Percentiles rank a stretch among this genome's conserved stretches.
Evolutionary conservation across 2,113 vertebrate genomes (phyloP).

Genomic region (Felis chaus): DNA sequence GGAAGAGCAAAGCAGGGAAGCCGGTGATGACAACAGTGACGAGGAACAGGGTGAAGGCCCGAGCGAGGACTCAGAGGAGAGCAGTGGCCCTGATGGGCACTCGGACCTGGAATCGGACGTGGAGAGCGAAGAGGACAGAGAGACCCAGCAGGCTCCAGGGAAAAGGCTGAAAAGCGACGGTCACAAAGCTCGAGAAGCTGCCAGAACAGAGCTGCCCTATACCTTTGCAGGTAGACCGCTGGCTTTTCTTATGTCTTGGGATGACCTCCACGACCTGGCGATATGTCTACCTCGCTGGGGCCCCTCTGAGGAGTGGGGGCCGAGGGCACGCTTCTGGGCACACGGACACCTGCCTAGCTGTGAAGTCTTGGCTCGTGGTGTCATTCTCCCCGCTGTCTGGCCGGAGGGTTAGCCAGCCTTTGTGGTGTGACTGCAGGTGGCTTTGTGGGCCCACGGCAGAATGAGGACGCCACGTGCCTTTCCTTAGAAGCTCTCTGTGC

Average conservation of each 20-base stretch:
- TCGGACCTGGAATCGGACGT: slow-evolving; percentile 89
- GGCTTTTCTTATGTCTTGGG: not conserved
- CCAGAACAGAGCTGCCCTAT: slow-evolving; percentile 91
- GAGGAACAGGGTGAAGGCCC: slow-evolving; percentile 65
- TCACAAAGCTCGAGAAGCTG: slow-evolving; percentile 77
- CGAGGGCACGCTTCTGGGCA: fast-evolving
- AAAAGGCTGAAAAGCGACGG: slow-evolving; percentile 41
- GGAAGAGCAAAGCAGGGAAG: slow-evolving; percentile 66
- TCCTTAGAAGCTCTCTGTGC: fast-evolving
- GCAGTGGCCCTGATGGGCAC: slow-evolving; percentile 80
- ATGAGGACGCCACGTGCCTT: fast-evolving
- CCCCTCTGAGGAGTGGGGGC: fast-evolving
- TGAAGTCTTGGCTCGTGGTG: fast-evolving
- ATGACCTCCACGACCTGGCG: fast-evolving
- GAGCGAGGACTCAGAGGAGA: slow-evolving; percentile 16
- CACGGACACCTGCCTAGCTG: fast-evolving
- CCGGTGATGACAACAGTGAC: slow-evolving; percentile 34
- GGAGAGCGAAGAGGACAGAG: slow-evolving; percentile 79
- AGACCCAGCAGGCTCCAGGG: not conserved
- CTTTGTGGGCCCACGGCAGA: fast-evolving
- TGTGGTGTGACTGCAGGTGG: not conserved
- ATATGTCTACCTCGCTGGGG: not conserved
- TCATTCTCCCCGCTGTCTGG: not conserved
- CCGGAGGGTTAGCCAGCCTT: fast-evolving
- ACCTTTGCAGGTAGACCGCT: slow-evolving; percentile 88